Percentiles rank a stretch among this genome's conserved stretches.
Evolutionary conservation across 2,888 invertebrate species (phyloP).

Genomic region (Xestia rhomboidea): DNA sequence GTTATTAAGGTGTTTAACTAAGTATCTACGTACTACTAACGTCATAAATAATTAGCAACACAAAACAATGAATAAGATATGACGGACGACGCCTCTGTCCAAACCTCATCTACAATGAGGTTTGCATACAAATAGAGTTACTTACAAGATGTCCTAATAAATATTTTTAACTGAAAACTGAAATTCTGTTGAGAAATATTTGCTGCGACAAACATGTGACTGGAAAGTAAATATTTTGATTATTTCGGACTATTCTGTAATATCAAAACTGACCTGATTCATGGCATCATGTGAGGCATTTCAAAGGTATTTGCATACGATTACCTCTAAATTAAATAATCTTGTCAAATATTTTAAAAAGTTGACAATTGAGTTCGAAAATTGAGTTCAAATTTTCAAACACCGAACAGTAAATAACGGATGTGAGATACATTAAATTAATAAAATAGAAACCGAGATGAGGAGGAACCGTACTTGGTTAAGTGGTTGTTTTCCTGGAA

Average conservation of each 20-base stretch:
- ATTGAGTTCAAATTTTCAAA: not conserved
- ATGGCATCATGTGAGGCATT: not conserved
- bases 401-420: no score
- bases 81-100: constrained; percentile 26
- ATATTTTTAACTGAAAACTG: not conserved
- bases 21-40: not conserved
- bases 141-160: not conserved
- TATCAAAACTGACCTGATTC: not conserved
- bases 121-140: constrained; percentile 17
- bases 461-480: not conserved
- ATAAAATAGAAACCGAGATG: no score
- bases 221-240: constrained; percentile 1
- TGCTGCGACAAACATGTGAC: constrained; percentile 4
- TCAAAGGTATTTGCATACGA: constrained; percentile 1
- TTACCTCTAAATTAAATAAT: not conserved
- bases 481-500: not conserved
- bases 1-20: not conserved
- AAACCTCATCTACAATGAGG: constrained; percentile 21
- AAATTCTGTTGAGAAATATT: constrained; percentile 20
- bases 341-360: not conserved
- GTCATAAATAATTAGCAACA: constrained; percentile 45
- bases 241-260: not conserved
- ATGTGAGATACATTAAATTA: not conserved
- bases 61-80: constrained; percentile 39
- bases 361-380: not conserved